phyloP scores from a whole-genome alignment of 2,888 invertebrate species.

The Adela reaumurella region DNA sequence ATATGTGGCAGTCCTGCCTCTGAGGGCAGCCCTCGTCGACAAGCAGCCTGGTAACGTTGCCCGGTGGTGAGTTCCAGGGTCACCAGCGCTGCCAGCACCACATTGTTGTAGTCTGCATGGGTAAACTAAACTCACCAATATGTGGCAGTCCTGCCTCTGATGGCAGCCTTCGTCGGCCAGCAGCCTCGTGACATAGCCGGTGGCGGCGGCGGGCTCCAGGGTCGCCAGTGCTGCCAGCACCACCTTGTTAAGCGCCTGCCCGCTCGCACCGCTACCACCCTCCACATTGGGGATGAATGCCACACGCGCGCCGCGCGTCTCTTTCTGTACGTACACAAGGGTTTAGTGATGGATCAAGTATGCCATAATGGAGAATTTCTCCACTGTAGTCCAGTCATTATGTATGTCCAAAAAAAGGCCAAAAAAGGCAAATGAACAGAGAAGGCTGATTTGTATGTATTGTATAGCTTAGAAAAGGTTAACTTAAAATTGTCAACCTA shows the following conservation, averaged over 20 bases:
- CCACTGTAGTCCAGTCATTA: too few relatives aligned
- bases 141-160: constrained; percentile 47
- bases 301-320: constrained; percentile 65
- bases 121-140: constrained; percentile 50
- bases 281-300: constrained; percentile 70
- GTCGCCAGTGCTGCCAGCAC: constrained; percentile 64
- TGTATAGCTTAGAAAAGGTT: too few relatives aligned
- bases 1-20: constrained; percentile 51
- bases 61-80: constrained; percentile 55
- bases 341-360: too few relatives aligned
- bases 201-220: constrained; percentile 55
- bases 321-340: constrained; percentile 43
- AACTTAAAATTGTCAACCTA: too few relatives aligned
- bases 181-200: constrained; percentile 55
- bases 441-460: too few relatives aligned
- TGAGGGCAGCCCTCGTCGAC: constrained; percentile 53
- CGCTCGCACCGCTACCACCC: constrained; percentile 29
- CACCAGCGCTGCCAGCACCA: constrained; percentile 65
- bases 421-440: too few relatives aligned
- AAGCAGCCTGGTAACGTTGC: constrained; percentile 57
- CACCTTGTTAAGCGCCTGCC: constrained; percentile 65
- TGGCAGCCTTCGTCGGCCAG: constrained; percentile 55
- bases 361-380: too few relatives aligned
- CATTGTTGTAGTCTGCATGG: too few relatives aligned
- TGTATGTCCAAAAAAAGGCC: too few relatives aligned